phyloP scores from a whole-genome alignment of 2,888 invertebrate genomes.

The Darwinula stevensoni region DNA sequence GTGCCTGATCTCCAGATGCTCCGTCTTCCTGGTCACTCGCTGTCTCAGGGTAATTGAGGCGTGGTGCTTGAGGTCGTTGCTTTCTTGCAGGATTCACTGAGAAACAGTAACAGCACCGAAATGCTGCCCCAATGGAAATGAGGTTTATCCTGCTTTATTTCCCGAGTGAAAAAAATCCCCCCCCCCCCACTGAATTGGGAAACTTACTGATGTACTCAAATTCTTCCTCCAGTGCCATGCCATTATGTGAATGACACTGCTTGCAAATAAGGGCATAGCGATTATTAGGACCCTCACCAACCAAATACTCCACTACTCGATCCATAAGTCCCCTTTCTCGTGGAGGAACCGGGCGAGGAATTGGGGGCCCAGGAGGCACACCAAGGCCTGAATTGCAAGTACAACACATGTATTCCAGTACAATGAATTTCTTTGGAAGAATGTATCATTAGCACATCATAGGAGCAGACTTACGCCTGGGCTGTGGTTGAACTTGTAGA shows the following conservation, averaged over 20 bases:
- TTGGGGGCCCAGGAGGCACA: constrained; percentile 18
- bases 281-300: constrained; percentile 82
- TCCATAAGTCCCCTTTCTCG: constrained; percentile 49
- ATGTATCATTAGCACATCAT: too few relatives aligned
- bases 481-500: too few relatives aligned
- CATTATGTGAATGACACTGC: constrained; percentile 73
- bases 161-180: not conserved
- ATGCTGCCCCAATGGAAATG: constrained; percentile 24
- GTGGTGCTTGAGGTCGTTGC: constrained; percentile 45
- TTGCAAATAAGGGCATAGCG: constrained; percentile 82
- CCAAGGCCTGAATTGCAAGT: not conserved
- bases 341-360: constrained; percentile 39
- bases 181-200: too few relatives aligned
- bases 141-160: too few relatives aligned
- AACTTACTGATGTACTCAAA: constrained; percentile 29
- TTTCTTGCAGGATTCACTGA: constrained; percentile 62
- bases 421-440: too few relatives aligned
- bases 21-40: too few relatives aligned
- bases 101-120: constrained; percentile 69
- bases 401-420: too few relatives aligned
- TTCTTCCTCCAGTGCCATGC: constrained; percentile 43
- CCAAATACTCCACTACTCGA: constrained; percentile 65
- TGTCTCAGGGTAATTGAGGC: too few relatives aligned
- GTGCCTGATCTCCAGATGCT: too few relatives aligned
- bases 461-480: too few relatives aligned